phyloP scores from a whole-genome alignment of 1,140 invertebrate genomes.

The Heliconius hewitsoni region DNA sequence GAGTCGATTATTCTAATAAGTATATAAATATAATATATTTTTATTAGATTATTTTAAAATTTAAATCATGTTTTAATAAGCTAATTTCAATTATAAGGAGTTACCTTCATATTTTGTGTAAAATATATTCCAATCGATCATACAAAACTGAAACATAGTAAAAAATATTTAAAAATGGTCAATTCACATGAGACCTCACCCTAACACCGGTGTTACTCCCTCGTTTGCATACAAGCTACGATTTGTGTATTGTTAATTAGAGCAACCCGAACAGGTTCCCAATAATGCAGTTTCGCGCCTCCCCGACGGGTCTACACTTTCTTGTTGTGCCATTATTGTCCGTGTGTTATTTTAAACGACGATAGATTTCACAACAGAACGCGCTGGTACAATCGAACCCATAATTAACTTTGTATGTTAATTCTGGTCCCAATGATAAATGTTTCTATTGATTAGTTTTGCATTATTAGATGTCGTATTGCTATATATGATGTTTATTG shows the following conservation, averaged over 20 bases:
- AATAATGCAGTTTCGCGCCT: conserved; percentile 65
- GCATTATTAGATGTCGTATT: conserved; percentile 12
- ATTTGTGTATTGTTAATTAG: conserved; percentile 81
- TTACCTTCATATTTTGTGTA: neutral
- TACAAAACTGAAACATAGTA: neutral
- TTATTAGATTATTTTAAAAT: neutral
- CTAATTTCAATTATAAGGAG: neutral
- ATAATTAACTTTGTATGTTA: conserved; percentile 75
- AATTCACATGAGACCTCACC: conserved; percentile 25
- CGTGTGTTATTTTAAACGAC: conserved; percentile 76
- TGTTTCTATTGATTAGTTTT: conserved; percentile 34
- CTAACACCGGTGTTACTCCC: conserved; percentile 53
- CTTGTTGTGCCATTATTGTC: conserved; percentile 73
- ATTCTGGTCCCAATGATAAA: conserved; percentile 64
- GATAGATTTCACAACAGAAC: conserved; percentile 54
- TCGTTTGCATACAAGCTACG: conserved; percentile 81
- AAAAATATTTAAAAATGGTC: neutral
- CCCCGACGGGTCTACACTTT: conserved; percentile 59
- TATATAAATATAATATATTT: neutral
- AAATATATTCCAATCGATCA: too few species aligned
- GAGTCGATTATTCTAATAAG: neutral
- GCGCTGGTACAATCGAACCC: conserved; percentile 44
- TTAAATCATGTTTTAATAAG: neutral
- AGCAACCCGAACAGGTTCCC: conserved; percentile 75
- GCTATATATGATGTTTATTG: neutral